Base-by-base conservation (phyloP, 2,797 vertebrate genomes). In the Prionace glauca region DNA sequence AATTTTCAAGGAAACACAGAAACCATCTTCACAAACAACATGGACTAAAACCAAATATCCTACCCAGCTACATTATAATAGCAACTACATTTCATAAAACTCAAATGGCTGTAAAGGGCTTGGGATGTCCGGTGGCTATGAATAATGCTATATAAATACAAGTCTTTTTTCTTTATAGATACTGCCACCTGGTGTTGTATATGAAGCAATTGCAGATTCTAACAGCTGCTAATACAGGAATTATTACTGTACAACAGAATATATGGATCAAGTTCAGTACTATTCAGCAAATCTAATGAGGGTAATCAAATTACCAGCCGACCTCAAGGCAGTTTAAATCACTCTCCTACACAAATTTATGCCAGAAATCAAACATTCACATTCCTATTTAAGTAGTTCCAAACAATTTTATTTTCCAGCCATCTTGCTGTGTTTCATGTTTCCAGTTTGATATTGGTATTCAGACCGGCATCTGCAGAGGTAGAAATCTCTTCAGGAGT, bases 151-250 rank as follows among this genome's bases (percentile, higher is more conserved):
- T 0, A 79, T 79, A 79, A 79, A 79, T 36, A 32, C 74, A 79
- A 79, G 12, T 79, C 2, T 71, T 79, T 79, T 79, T 79, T 79
- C 11, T 79, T 36, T 79, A 16, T 62, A 62, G 56, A 65, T 32
- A 95, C 93, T 95, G 93, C 93, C 93, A 95, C 41, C 93, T 95
- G 56, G 93, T 77, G 93, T 74, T 69, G 65, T 12, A 69, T 69
- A 26, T 69, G 69, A 69, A 24, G 36, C 32, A 29, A 92, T 24
- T 69, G 12, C 26, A 95, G 41, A 74, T 74, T 74, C 41, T 95
- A 67, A 36, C 24, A 45, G 69, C 12, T 29, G 11, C 18, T 29
- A 20, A 24, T 10, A n/a, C 88, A 91, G 65, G 16, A 50, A 12
- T 50, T 3, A 45, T 45, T 71, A 41, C 20, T 41, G 36, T 26